Evolutionary conservation across 2,888 invertebrate species (phyloP), one percentile per base, ranked within the genome.

Genomic region (Actias luna): DNA sequence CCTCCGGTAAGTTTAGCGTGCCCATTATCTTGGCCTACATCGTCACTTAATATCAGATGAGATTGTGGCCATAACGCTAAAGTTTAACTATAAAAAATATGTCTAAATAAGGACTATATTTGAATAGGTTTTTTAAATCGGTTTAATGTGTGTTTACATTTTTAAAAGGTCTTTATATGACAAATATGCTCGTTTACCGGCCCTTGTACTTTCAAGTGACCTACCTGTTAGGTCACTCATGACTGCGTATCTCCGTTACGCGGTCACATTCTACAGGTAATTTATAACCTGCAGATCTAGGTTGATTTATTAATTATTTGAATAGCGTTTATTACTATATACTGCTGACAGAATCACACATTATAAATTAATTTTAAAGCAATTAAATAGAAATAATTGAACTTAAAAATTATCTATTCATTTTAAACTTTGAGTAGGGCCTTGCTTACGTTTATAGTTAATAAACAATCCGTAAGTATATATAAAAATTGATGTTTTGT

Each of bases 161-260:
- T 0, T 12, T 12, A 50, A 25, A 50, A 10, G 22, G 46, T 50
- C 46, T 12, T 22, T 29, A 55, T 16, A 7, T 55, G 16, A 55
- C 29, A 55, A 55, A 55, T 55, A 55, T 29, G 29, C 29, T 29
- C 55, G 16, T 29, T 29, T 55, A n/a, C 29, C 14, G 29, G 16
- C 55, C 55, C 55, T 29, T 55, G 55, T 55, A 55, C 46, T 55
- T 55, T 29, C 55, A 55, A 55, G 55, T 55, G 55, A 55, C 55
- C 55, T 55, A 55, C 55, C 55, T 55, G 29, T 29, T 55, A 55
- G 55, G 55, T 29, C 55, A 55, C 7, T 55, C 55, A 29, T 55
- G 55, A 55, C 55, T 55, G 55, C 55, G 16, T 55, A 55, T 55
- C 29, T 29, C 29, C 55, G 55, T 55, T 55, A 55, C 55, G 55